Evolutionary conservation across 2,888 invertebrate genomes (phyloP), one percentile per base, ranked within the genome.

Genomic region (Aphodius sticticus): DNA sequence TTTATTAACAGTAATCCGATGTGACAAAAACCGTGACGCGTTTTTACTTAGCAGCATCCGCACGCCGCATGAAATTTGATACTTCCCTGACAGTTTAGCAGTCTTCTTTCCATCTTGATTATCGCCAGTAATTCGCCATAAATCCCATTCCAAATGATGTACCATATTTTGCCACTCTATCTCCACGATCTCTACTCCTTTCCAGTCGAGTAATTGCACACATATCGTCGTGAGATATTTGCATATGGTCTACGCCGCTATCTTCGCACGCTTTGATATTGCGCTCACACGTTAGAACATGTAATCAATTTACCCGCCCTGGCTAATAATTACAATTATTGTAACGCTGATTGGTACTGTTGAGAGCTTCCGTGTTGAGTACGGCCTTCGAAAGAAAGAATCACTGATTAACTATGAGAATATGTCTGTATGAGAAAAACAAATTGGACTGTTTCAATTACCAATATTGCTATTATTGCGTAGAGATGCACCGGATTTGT

Each of bases 181-280:
- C 53, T 53, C 53, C 53, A 53, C 53, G 53, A 53, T 53, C 53
- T 53, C 53, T 53, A 53, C 53, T 53, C 53, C 7, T 53, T 53
- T 1, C 53, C 53, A 3, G 9, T 7, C 53, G 53, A 12, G 53
- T 53, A 53, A 53, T 53, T 53, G 53, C 53, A 5, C 53, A 53
- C 53, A 53, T 53, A 53, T 53, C 53, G 53, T 53, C 53, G 53
- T 53, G 53, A 53, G 53, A 53, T 53, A 53, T 53, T 53, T 53
- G 53, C 53, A 53, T 53, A 53, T 53, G 53, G 53, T 7, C 53
- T 12, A 53, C 53, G 9, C 9, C 4, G 53, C 9, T 53, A 12
- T 53, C 12, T 53, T 53, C 53, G 53, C 53, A 53, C 53, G 53
- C 53, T 53, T 53, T 53, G 53, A 53, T 53, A 53, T 53, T 53